Base-by-base conservation (phyloP, 2,797 vertebrate species). In the Choloepus didactylus region DNA sequence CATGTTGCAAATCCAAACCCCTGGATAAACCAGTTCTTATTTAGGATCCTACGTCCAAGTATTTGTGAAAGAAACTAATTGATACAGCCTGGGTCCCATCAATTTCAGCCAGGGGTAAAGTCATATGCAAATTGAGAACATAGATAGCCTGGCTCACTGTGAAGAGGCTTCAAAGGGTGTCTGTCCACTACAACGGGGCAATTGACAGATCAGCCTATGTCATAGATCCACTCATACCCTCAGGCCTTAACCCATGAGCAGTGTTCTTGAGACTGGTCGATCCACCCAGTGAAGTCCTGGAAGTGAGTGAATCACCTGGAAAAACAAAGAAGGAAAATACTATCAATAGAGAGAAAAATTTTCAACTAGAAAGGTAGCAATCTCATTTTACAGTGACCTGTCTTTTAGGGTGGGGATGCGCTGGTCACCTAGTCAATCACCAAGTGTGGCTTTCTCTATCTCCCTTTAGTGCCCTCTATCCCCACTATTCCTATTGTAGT, bases 11-110 rank as follows among this genome's bases (percentile, higher is more conserved):
- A 35, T 84, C 38, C 44, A 89, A 93, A 69, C 6, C 51, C 41
- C 27, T 73, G 59, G 67, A 91, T 38, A 95, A 25, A 62, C 1
- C 60, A 89, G 59, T 70, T 80, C 49, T 92, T 88, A 8, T 87
- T 79, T 87, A 19, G 11, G 38, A 21, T 72, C 62, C 31, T 91
- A 38, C 73, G 89, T 91, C 70, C 12, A 96, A 95, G 89, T 92
- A 76, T 80, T 93, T 89, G 25, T 92, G 70, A 84, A 96, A 93
- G 46, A 86, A 87, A 83, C 29, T 81, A 86, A 67, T 81, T 79
- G 41, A 56, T 35, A 93, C 64, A 88, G 49, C 29, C n/a, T 82
- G 18, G 66, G 54, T 85, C 14, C 35, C 31, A 75, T 82, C 31
- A 85, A 25, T 38, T 88, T 51, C 69, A 56, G 69, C 59, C 25